Percentiles rank a stretch among this genome's conserved stretches.
Conservation (phyloP, 2,797 vertebrate genomes). For the Natrix natrix region DNA sequence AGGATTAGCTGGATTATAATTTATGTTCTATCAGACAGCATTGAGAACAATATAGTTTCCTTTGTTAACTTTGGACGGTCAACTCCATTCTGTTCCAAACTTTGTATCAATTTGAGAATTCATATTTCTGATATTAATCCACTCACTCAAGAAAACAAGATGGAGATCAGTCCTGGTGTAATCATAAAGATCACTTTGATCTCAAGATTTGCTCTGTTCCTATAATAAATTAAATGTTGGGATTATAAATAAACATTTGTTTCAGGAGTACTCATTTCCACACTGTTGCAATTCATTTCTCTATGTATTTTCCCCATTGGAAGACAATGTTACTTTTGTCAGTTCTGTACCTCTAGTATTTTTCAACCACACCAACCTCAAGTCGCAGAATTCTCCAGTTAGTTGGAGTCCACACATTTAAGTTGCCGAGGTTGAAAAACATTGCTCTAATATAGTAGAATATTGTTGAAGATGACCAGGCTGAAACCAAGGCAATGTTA, state of each 20-base stretch:
- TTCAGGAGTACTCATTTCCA: background rate
- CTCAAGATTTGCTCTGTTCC: background rate
- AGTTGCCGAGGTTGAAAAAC: background rate
- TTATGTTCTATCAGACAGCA: background rate
- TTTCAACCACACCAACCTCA: background rate
- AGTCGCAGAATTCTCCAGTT: background rate
- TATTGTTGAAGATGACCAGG: background rate
- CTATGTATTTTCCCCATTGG: background rate
- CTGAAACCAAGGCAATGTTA: background rate
- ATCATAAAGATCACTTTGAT: background rate
- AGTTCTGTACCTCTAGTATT: background rate
- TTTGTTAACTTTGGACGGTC: background rate
- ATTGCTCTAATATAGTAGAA: background rate
- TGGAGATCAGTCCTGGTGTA: background rate
- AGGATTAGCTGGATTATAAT: background rate
- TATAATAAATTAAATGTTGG: background rate
- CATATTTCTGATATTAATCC: background rate
- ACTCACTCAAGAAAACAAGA: background rate
- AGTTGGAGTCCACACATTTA: background rate
- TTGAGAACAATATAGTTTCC: background rate
- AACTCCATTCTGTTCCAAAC: background rate
- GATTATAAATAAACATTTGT: background rate
- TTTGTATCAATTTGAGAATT: background rate
- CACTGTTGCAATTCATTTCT: background rate
- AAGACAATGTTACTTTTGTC: background rate